These are phyloP conservation scores for Carlito syrichta DNA, from an alignment of 2,113 vertebrate genomes.

Conservation along the genomic window DNA sequence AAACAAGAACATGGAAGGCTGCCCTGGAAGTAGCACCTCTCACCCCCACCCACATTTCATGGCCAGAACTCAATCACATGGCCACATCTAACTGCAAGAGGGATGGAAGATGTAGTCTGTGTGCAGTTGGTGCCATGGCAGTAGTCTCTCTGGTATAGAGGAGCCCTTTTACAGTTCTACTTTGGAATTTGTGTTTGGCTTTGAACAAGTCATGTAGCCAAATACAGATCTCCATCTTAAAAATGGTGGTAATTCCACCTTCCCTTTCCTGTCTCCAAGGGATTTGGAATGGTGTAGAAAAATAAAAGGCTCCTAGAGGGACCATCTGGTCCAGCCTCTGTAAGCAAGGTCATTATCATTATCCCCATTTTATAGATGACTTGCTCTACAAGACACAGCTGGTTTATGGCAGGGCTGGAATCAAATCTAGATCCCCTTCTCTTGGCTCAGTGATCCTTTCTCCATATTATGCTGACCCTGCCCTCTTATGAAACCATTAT, in stretches of 20 bases:
- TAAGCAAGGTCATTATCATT: constrained; percentile 14
- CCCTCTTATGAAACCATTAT: background rate
- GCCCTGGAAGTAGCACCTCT: background rate
- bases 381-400: background rate
- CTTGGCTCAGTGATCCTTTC: background rate
- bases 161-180: background rate
- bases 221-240: constrained; percentile 42
- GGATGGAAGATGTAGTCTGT: background rate
- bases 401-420: background rate
- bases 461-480: background rate
- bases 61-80: background rate
- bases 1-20: background rate
- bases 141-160: background rate
- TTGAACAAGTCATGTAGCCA: background rate
- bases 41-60: background rate
- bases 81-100: background rate
- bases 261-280: background rate
- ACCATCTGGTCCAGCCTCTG: background rate
- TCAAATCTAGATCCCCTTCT: background rate
- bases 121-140: background rate
- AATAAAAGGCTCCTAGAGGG: background rate
- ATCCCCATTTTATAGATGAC: background rate
- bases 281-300: constrained; percentile 11
- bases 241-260: background rate
- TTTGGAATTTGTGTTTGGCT: constrained; percentile 33